Evolutionary conservation across 1,140 invertebrate genomes (phyloP).

Genomic region (Globodera rostochiensis): DNA sequence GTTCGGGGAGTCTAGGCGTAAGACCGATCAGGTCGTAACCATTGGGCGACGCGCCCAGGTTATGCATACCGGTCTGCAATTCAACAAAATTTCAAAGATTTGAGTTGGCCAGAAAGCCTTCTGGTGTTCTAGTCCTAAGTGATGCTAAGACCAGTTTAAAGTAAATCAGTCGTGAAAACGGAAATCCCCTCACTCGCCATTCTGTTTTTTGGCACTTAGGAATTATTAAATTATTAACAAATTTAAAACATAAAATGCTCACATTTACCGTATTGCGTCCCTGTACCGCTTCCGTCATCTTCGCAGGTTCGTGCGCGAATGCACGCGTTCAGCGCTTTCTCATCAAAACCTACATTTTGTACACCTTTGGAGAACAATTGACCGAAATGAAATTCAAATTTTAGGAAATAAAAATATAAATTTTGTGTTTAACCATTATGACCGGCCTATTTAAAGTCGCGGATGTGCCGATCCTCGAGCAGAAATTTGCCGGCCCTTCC

Average conservation of each 20-base stretch:
- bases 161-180: too few species aligned
- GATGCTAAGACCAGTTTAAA: too few species aligned
- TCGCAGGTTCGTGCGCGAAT: conserved; percentile 85
- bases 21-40: conserved; percentile 88
- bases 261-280: conserved; percentile 91
- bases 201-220: conserved; percentile 90
- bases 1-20: conserved; percentile 68
- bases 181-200: too few species aligned
- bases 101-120: too few species aligned
- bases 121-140: too few species aligned
- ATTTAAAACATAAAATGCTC: conserved; percentile 79
- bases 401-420: conserved; percentile 89
- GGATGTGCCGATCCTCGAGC: conserved; percentile 90
- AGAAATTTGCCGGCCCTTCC: conserved; percentile 96
- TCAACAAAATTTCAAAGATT: too few species aligned
- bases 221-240: too few species aligned
- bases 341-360: conserved; percentile 96
- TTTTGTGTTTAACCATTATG: too few species aligned
- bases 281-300: conserved; percentile 87
- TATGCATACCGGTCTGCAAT: conserved; percentile 64
- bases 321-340: conserved; percentile 92
- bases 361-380: conserved; percentile 72
- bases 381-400: too few species aligned
- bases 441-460: conserved; percentile 96
- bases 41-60: conserved; percentile 90